Evolutionary conservation across 1,140 invertebrate genomes (phyloP).

Genomic region (Trichogramma pretiosum): DNA sequence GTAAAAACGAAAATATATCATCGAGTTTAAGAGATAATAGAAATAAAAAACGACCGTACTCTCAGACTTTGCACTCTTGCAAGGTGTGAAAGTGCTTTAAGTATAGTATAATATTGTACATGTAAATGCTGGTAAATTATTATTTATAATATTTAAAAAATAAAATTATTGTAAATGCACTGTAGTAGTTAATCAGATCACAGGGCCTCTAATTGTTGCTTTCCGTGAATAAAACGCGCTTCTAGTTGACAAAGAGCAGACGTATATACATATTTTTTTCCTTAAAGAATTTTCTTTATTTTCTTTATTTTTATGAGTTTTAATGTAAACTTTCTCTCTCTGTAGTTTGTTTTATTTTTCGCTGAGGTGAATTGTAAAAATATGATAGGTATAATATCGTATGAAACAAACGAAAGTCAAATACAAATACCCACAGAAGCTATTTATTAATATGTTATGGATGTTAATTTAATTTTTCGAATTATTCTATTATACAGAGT

Average conservation of each 20-base stretch:
- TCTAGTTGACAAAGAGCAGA: slow-evolving; percentile 30
- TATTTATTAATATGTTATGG: too few relatives aligned
- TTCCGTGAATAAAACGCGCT: slow-evolving; percentile 43
- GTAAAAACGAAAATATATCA: slow-evolving; percentile 19
- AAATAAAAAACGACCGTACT: slow-evolving; percentile 16
- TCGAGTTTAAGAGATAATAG: slow-evolving; percentile 10
- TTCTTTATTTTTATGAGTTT: slow-evolving; percentile 25
- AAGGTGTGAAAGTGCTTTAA: slow-evolving; percentile 18
- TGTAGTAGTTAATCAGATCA: slow-evolving; percentile 37
- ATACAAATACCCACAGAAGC: too few relatives aligned
- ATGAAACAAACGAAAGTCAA: too few relatives aligned
- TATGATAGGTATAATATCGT: too few relatives aligned
- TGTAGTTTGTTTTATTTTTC: slow-evolving; percentile 17
- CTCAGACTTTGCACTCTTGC: slow-evolving; percentile 15
- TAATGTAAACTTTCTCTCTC: slow-evolving; percentile 14
- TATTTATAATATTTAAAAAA: slow-evolving; percentile 33
- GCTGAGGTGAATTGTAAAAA: too few relatives aligned
- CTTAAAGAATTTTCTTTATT: slow-evolving; percentile 26
- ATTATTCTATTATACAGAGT: too few relatives aligned
- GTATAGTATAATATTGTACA: too few relatives aligned
- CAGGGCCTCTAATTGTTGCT: slow-evolving; percentile 46
- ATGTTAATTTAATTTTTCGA: too few relatives aligned
- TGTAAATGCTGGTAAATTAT: slow-evolving; percentile 26
- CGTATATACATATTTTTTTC: too few relatives aligned
- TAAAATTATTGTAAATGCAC: slow-evolving; percentile 39